Conservation (phyloP, 2,888 invertebrate species). For the Teleiodes luculella region DNA sequence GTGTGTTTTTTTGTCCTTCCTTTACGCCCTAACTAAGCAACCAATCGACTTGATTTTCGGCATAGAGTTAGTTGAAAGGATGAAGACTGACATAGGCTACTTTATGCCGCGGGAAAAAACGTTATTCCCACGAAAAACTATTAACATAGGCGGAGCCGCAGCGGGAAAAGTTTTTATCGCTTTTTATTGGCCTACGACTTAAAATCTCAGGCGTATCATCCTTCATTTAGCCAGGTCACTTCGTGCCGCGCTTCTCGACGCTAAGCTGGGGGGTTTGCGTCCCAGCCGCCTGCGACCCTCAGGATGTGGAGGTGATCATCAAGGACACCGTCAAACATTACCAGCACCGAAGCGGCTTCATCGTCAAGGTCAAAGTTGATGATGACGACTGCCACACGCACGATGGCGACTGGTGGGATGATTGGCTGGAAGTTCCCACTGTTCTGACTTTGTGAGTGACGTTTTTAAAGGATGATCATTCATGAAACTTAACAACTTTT, state of each 20-base stretch:
- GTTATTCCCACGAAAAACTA: too few relatives aligned
- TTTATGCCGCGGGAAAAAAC: too few relatives aligned
- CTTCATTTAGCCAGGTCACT: conserved; percentile 83
- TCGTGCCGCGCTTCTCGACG: conserved; percentile 84
- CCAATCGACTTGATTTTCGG: too few relatives aligned
- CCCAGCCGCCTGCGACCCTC: conserved; percentile 80
- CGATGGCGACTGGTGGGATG: conserved; percentile 53
- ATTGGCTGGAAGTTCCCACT: conserved; percentile 60
- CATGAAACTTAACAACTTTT: too few relatives aligned
- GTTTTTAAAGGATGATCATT: too few relatives aligned
- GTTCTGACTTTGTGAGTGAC: conserved; percentile 63
- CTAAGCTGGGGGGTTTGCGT: conserved; percentile 85
- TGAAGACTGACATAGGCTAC: too few relatives aligned
- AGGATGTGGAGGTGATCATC: conserved; percentile 78
- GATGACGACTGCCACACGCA: conserved; percentile 80
- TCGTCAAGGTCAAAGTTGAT: conserved; percentile 80
- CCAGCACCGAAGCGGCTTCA: conserved; percentile 78
- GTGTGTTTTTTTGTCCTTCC: too few relatives aligned
- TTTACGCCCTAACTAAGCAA: too few relatives aligned
- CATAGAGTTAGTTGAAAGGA: too few relatives aligned
- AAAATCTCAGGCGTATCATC: conserved; percentile 43
- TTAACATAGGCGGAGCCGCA: too few relatives aligned
- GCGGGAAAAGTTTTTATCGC: too few relatives aligned
- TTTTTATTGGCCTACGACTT: too few relatives aligned
- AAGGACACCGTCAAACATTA: conserved; percentile 79